phyloP scores from a whole-genome alignment of 2,797 vertebrate species.

The Corythornis leucogaster region DNA sequence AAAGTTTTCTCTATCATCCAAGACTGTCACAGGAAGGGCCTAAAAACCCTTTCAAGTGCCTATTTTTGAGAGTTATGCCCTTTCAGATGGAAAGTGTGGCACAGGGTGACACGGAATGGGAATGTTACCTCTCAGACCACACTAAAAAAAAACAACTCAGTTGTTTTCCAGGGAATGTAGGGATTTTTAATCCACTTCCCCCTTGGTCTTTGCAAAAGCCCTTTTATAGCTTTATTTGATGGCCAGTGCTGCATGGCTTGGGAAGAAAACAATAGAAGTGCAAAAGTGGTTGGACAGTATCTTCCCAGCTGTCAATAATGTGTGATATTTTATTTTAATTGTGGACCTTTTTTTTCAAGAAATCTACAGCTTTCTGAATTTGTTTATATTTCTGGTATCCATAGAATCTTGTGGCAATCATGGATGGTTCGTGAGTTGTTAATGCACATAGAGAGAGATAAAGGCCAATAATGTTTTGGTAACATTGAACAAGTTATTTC shows the following conservation, averaged over 20 bases:
- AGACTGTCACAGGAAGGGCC: accelerated
- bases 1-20: neutral
- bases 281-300: neutral
- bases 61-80: neutral
- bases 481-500: neutral
- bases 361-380: neutral
- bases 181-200: neutral
- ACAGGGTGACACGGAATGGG: neutral
- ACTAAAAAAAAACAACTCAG: neutral
- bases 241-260: neutral
- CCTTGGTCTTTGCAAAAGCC: neutral
- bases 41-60: neutral
- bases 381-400: neutral
- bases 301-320: neutral
- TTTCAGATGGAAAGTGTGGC: neutral
- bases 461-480: neutral
- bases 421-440: neutral
- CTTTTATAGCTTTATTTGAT: neutral
- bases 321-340: neutral
- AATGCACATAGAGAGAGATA: neutral
- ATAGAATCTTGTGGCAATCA: neutral
- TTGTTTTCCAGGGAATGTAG: neutral
- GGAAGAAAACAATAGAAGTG: neutral
- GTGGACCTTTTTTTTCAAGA: neutral
- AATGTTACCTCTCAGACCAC: neutral